A percentile compares a stretch with the other conserved stretches of the same genome.
These are phyloP conservation scores for Disparrhopalites patrizii DNA, from an alignment of 2,888 invertebrate genomes.

Conservation along the genomic window DNA sequence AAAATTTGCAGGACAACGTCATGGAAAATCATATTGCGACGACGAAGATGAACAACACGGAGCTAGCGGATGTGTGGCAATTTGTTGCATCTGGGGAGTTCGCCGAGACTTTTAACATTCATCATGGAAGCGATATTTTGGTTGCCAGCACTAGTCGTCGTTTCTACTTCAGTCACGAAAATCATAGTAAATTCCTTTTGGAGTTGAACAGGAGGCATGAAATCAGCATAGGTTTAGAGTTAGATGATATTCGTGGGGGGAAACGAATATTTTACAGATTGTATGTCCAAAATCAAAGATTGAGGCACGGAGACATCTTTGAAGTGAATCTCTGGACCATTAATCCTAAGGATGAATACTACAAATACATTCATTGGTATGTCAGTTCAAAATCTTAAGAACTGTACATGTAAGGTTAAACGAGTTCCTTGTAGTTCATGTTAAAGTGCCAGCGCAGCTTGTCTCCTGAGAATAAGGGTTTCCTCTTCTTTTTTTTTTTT, in stretches of 20 bases:
- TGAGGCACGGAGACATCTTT: slow-evolving; percentile 8
- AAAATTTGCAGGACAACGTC: slow-evolving; percentile 6
- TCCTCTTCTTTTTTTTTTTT: too few species aligned
- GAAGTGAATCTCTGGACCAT: slow-evolving; percentile 26
- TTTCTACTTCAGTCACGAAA: slow-evolving; percentile 15
- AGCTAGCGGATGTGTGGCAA: slow-evolving; percentile 2
- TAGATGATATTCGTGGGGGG: slow-evolving; percentile 22
- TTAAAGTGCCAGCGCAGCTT: too few species aligned
- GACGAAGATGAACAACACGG: background rate
- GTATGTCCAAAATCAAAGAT: slow-evolving; percentile 21
- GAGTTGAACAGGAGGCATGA: slow-evolving; percentile 13
- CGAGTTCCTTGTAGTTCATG: too few species aligned
- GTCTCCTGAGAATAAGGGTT: too few species aligned
- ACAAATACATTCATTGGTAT: slow-evolving; percentile 13
- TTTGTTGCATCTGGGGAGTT: slow-evolving; percentile 10
- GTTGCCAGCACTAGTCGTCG: slow-evolving; percentile 17
- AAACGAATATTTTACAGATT: slow-evolving; percentile 23
- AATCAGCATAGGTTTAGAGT: slow-evolving; percentile 16
- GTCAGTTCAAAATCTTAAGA: background rate
- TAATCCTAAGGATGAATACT: slow-evolving; percentile 25
- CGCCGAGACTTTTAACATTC: slow-evolving; percentile 18
- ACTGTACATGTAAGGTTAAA: background rate
- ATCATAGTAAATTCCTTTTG: slow-evolving; percentile 12
- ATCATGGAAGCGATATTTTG: slow-evolving; percentile 13
- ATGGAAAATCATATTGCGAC: slow-evolving; percentile 28